Percentiles rank a stretch among this genome's conserved stretches.
Conservation (phyloP, 1,140 invertebrate species). For the Drosophila lini region DNA sequence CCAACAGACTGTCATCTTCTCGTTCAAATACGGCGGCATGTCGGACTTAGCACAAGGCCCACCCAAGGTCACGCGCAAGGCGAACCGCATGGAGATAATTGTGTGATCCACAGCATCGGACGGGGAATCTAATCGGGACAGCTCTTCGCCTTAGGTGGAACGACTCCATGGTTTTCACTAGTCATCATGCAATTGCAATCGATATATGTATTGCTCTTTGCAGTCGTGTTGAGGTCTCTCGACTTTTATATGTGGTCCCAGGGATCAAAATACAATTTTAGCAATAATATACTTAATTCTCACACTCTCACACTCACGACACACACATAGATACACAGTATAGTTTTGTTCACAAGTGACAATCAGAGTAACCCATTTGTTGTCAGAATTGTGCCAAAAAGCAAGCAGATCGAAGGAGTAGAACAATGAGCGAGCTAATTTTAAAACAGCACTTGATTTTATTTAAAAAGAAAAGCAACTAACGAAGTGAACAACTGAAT, state of each 20-base stretch:
- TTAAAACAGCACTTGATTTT: constrained; percentile 52
- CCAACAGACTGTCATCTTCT: constrained; percentile 90
- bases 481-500: constrained; percentile 75
- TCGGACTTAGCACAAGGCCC: constrained; percentile 88
- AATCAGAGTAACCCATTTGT: constrained; percentile 68
- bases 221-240: constrained; percentile 29
- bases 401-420: constrained; percentile 9
- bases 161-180: constrained; percentile 37
- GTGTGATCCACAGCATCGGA: constrained; percentile 86
- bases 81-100: constrained; percentile 92
- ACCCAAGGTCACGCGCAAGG: constrained; percentile 89
- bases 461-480: constrained; percentile 45
- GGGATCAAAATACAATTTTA: constrained; percentile 76
- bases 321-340: constrained; percentile 8
- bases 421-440: constrained; percentile 44
- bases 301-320: constrained; percentile 28
- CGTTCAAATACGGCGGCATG: constrained; percentile 90
- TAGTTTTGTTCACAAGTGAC: constrained; percentile 73
- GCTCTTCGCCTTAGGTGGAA: constrained; percentile 18
- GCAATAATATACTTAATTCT: constrained; percentile 49
- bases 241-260: constrained; percentile 61
- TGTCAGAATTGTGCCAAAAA: constrained; percentile 74
- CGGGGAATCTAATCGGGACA: constrained; percentile 26
- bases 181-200: constrained; percentile 45
- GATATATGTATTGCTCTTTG: constrained; percentile 27